A percentile compares a stretch with the other conserved stretches of the same genome.
These are phyloP conservation scores for Centrocercus urophasianus DNA, from an alignment of 2,113 vertebrate species.

Conservation along the genomic window DNA sequence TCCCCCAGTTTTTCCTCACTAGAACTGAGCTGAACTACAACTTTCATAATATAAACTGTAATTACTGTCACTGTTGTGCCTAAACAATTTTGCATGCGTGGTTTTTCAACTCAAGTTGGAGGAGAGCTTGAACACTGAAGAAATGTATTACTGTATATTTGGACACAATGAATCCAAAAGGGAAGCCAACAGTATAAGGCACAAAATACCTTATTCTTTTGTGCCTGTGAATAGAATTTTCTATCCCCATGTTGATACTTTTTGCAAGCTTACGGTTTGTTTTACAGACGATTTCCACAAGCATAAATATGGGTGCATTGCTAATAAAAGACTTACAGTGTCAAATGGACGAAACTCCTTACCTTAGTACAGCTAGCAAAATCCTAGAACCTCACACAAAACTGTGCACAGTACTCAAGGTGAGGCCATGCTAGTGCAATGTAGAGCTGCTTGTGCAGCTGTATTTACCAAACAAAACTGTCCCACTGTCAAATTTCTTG, in stretches of 20 bases:
- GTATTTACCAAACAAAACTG: background rate
- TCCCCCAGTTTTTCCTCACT: background rate
- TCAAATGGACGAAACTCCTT: background rate
- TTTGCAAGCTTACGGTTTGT: background rate
- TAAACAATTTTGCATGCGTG: background rate
- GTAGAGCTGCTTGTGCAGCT: background rate
- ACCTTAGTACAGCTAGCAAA: background rate
- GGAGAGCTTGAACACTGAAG: background rate
- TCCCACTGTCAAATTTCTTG: background rate
- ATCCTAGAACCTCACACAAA: background rate
- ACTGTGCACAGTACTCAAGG: no score
- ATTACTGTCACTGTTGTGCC: background rate
- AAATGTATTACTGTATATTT: background rate
- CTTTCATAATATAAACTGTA: background rate
- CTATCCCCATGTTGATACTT: background rate
- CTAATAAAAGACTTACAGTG: background rate
- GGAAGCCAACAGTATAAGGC: background rate
- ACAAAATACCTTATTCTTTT: fast-evolving
- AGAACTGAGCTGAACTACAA: background rate
- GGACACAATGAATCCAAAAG: background rate
- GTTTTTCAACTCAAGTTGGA: background rate
- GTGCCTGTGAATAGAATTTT: fast-evolving
- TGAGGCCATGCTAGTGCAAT: no score
- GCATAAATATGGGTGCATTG: background rate
- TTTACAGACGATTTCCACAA: background rate